Evolutionary conservation across 2,888 invertebrate genomes (phyloP).

Genomic region (Hypsopygia costalis): DNA sequence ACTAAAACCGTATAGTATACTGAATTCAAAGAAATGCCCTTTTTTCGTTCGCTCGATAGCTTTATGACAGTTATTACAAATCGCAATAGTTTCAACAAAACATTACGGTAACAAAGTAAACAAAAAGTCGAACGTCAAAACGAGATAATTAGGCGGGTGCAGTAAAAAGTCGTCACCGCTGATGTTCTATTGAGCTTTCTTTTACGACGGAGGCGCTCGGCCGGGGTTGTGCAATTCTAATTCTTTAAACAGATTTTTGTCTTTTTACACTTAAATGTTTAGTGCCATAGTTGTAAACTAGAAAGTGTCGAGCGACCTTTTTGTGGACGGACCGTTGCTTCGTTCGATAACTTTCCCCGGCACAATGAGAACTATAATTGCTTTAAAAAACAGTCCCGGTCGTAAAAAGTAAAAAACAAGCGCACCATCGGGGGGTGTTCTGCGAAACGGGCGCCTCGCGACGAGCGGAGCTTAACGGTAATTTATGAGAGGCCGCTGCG

Average conservation of each 20-base stretch:
- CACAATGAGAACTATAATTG: conserved; percentile 25
- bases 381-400: conserved; percentile 24
- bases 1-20: no score
- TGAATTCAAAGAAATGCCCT: no score
- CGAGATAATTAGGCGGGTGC: conserved; percentile 4
- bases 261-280: conserved; percentile 44
- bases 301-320: conserved; percentile 46
- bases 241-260: conserved; percentile 40
- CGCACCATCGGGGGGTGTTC: conserved; percentile 7
- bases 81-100: no score
- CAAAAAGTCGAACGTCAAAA: not conserved
- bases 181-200: no score
- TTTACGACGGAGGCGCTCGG: conserved; percentile 9
- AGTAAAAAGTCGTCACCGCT: conserved; percentile 11
- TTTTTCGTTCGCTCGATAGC: no score
- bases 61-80: no score
- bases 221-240: conserved; percentile 44
- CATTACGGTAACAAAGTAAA: not conserved
- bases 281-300: conserved; percentile 51
- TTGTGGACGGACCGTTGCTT: conserved; percentile 34
- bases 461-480: not conserved
- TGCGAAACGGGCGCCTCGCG: not conserved
- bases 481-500: no score
- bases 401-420: conserved; percentile 10
- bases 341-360: conserved; percentile 52